Percentiles rank a stretch among this genome's conserved stretches.
Conservation (phyloP, 2,888 invertebrate species). For the Ophion ventricosus region DNA sequence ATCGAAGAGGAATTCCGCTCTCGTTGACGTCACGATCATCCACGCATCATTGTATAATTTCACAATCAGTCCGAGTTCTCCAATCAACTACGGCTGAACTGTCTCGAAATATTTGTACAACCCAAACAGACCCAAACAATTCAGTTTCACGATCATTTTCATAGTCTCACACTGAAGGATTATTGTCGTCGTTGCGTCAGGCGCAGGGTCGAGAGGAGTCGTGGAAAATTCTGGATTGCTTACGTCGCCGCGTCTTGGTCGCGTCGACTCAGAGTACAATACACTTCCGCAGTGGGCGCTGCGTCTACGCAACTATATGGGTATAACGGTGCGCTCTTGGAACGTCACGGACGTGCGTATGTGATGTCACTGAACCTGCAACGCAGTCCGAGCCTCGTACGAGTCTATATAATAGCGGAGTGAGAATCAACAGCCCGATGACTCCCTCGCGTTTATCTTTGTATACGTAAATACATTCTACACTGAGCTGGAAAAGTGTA, state of each 20-base stretch:
- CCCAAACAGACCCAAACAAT: not conserved
- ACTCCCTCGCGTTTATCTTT: conserved; percentile 58
- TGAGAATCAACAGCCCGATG: conserved; percentile 49
- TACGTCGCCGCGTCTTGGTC: conserved; percentile 28
- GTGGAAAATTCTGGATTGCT: conserved; percentile 55
- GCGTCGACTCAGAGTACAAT: conserved; percentile 66
- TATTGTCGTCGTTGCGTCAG: not conserved
- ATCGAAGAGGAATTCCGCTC: not conserved
- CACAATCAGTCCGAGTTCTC: not conserved
- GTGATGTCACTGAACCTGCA: conserved; percentile 83
- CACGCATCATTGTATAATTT: not conserved
- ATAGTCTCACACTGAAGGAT: not conserved
- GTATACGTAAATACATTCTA: conserved; percentile 40
- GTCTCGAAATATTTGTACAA: not conserved
- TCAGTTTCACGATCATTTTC: not conserved
- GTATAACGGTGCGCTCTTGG: conserved; percentile 80
- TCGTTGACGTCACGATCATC: not conserved
- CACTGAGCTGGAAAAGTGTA: conserved; percentile 6
- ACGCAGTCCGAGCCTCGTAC: conserved; percentile 46
- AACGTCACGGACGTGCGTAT: conserved; percentile 82
- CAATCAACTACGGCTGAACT: not conserved
- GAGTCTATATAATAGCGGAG: conserved; percentile 22
- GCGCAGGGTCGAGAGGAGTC: conserved; percentile 19
- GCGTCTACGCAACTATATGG: conserved; percentile 72
- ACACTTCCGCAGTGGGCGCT: conserved; percentile 76